phyloP scores from a whole-genome alignment of 2,797 vertebrate species.

The Hypotaenidia okinawae region DNA sequence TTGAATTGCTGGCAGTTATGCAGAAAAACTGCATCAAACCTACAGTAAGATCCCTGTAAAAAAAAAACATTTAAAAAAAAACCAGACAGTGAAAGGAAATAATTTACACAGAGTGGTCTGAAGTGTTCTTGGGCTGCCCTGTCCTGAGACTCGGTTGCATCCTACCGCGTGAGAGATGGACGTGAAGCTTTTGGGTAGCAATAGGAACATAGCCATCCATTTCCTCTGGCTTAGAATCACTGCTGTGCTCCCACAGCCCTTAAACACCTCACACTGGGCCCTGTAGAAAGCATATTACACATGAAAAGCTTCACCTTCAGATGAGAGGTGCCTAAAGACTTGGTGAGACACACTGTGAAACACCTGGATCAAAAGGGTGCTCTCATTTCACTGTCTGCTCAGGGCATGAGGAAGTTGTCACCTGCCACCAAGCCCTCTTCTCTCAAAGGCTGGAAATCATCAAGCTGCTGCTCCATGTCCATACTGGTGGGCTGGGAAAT shows the following conservation, averaged over 20 bases:
- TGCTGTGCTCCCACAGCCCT: background rate
- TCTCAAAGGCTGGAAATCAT: background rate
- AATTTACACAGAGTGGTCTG: fast-evolving
- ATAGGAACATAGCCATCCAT: background rate
- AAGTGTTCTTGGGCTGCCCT: background rate
- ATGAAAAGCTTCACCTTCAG: background rate
- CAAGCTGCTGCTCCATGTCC: background rate
- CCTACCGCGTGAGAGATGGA: background rate
- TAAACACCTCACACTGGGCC: background rate
- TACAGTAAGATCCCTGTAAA: background rate
- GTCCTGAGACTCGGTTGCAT: no score
- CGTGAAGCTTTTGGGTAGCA: background rate
- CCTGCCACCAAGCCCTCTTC: fast-evolving
- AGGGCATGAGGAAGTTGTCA: background rate
- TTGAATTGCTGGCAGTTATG: conserved; percentile 49
- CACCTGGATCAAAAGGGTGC: background rate
- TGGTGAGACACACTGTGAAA: background rate
- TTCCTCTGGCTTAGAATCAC: background rate
- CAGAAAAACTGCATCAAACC: conserved; percentile 7
- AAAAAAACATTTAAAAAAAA: background rate
- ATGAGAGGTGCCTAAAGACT: background rate
- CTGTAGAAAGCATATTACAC: fast-evolving
- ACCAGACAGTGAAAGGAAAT: background rate
- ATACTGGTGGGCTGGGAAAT: background rate
- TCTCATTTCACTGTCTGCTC: background rate